Evolutionary conservation across 2,888 invertebrate species (phyloP).

Genomic region (Odontocerum albicorne): DNA sequence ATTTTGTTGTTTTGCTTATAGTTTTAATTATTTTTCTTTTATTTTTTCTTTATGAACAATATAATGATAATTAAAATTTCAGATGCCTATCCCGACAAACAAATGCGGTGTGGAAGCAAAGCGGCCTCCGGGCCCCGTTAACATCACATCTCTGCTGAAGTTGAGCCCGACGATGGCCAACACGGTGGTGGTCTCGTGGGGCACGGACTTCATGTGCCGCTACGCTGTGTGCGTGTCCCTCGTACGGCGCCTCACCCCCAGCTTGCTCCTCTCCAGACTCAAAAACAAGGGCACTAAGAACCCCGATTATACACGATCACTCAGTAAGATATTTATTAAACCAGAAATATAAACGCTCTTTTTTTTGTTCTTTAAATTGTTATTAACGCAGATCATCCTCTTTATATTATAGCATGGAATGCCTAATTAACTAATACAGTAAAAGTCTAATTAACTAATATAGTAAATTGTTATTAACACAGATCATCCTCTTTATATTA

Average conservation of each 20-base stretch:
- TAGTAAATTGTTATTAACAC: too few relatives aligned
- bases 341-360: too few relatives aligned
- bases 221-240: conserved; percentile 86
- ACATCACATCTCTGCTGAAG: conserved; percentile 87
- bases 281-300: conserved; percentile 86
- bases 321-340: conserved; percentile 71
- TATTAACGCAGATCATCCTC: too few relatives aligned
- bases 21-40: too few relatives aligned
- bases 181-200: conserved; percentile 87
- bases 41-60: too few relatives aligned
- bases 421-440: too few relatives aligned
- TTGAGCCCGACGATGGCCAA: conserved; percentile 85
- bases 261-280: conserved; percentile 78
- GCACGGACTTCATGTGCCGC: conserved; percentile 66
- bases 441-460: too few relatives aligned
- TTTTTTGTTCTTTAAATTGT: too few relatives aligned
- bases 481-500: too few relatives aligned
- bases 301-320: conserved; percentile 85
- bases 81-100: conserved; percentile 97
- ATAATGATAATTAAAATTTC: too few relatives aligned
- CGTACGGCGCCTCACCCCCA: conserved; percentile 84
- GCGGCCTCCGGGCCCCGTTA: conserved; percentile 93
- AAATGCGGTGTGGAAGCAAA: conserved; percentile 96
- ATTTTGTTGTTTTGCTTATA: too few relatives aligned
- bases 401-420: too few relatives aligned